Evolutionary conservation across 2,888 invertebrate species (phyloP).

Genomic region (Hecatera dysodea): DNA sequence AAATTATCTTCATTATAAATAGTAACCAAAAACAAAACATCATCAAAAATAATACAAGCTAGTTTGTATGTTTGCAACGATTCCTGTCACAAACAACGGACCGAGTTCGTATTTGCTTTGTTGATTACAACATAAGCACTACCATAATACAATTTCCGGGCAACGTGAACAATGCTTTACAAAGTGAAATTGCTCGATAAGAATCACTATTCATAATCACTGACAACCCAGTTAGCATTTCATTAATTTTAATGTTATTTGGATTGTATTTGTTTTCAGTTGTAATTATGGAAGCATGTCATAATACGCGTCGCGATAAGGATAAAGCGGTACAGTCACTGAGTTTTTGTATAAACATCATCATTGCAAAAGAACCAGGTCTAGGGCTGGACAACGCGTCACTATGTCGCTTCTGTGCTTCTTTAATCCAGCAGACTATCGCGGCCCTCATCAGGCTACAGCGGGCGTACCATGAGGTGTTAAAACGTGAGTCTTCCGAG

Average conservation of each 20-base stretch:
- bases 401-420: no score
- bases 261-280: slow-evolving; percentile 14
- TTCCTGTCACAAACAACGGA: not conserved
- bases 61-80: not conserved
- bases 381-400: no score
- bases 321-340: no score
- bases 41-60: not conserved
- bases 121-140: slow-evolving; percentile 14
- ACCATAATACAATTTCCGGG: slow-evolving; percentile 26
- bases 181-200: slow-evolving; percentile 28
- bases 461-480: no score
- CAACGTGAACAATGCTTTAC: slow-evolving; percentile 9
- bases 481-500: no score
- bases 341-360: no score
- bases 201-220: slow-evolving; percentile 16
- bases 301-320: not conserved
- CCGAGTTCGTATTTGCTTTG: not conserved
- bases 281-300: not conserved
- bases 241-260: slow-evolving; percentile 15
- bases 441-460: no score
- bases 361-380: no score
- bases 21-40: not conserved
- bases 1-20: not conserved
- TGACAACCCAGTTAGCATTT: slow-evolving; percentile 33
- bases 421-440: no score